Percentiles rank a stretch among this genome's conserved stretches.
These are phyloP conservation scores for Lindbergichthys nudifrons DNA, from an alignment of 2,797 vertebrate genomes.

Conservation along the genomic window DNA sequence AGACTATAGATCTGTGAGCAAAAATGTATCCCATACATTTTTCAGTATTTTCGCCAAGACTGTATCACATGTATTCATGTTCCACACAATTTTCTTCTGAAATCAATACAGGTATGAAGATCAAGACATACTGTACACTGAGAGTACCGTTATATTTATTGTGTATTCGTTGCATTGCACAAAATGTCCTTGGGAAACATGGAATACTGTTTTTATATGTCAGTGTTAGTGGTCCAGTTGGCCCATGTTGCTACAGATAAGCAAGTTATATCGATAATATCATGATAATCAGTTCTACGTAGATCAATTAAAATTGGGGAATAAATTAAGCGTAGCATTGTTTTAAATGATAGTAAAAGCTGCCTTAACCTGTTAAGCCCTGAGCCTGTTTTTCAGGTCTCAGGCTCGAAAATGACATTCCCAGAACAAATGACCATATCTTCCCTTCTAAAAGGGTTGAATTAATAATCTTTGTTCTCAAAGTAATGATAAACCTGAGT, in stretches of 20 bases:
- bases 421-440: no score
- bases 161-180: not conserved
- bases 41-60: not conserved
- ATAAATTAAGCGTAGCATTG: not conserved
- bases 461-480: no score
- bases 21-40: not conserved
- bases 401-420: no score
- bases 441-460: no score
- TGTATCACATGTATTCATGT: not conserved
- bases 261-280: not conserved
- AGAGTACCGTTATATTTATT: not conserved
- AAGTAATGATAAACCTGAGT: no score
- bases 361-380: no score
- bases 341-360: not conserved
- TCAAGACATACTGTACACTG: not conserved
- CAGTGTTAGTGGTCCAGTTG: not conserved
- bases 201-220: not conserved
- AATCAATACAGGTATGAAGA: not conserved
- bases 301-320: not conserved
- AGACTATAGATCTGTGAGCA: not conserved
- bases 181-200: not conserved
- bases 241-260: not conserved
- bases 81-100: not conserved
- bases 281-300: not conserved
- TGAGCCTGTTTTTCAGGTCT: no score